These are phyloP conservation scores for Quiscalus mexicanus DNA, from an alignment of 2,113 vertebrate species.

Conservation along the genomic window DNA sequence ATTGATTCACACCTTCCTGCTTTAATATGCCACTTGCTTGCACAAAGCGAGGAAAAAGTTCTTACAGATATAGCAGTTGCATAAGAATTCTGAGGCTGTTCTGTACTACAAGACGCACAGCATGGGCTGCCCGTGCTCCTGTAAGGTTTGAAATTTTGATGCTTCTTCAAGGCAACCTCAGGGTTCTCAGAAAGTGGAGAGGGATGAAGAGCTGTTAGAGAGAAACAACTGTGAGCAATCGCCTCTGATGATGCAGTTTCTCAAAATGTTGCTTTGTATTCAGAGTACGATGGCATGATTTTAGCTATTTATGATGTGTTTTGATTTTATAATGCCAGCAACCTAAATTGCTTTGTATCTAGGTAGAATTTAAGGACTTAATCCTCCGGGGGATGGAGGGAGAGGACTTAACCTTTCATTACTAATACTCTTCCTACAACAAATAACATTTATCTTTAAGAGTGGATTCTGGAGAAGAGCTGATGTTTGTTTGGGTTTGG, in stretches of 20 bases:
- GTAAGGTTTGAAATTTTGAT: background rate
- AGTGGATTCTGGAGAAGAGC: background rate
- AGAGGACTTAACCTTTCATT: background rate
- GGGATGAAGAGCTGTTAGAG: background rate
- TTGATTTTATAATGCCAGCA: background rate
- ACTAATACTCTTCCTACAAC: background rate
- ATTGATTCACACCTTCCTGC: background rate
- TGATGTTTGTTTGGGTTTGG: background rate
- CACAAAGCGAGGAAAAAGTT: background rate
- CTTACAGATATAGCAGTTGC: rapidly evolving
- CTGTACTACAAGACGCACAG: background rate
- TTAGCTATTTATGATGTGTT: background rate
- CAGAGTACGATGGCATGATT: background rate
- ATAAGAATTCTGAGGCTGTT: background rate
- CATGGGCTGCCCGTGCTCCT: rapidly evolving
- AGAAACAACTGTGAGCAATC: background rate
- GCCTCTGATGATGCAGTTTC: background rate
- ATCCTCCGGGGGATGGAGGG: background rate
- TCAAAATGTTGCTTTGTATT: background rate
- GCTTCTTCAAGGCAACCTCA: background rate
- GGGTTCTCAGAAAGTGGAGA: background rate
- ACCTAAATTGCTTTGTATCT: background rate
- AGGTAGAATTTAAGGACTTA: background rate
- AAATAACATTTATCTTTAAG: background rate
- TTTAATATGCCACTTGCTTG: background rate